These are phyloP conservation scores for Pelobates cultripes DNA, from an alignment of 2,797 vertebrate genomes.

Conservation along the genomic window DNA sequence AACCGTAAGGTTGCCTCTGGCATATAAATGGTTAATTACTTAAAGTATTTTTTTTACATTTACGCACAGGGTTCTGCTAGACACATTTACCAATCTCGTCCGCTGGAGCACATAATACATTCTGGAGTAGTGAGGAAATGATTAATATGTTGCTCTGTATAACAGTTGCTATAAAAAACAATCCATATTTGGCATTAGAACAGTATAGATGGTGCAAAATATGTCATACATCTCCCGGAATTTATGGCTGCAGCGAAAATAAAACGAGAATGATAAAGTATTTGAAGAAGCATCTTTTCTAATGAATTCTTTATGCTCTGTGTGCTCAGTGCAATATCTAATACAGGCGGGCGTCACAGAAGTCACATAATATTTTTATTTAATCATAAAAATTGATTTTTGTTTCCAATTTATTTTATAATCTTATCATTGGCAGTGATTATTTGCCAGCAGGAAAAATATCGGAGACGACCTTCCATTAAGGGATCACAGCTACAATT, in stretches of 20 bases:
- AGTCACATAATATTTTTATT: slow-evolving; percentile 37
- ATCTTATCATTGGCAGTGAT: slow-evolving; percentile 22
- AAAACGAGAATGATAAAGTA: slow-evolving; percentile 48
- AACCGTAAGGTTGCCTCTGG: no score
- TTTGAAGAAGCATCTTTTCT: slow-evolving; percentile 33
- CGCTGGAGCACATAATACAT: slow-evolving; percentile 43
- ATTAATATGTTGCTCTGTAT: slow-evolving; percentile 53
- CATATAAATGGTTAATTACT: no score
- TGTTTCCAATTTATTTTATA: slow-evolving; percentile 44
- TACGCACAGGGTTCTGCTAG: background rate
- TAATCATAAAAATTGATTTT: slow-evolving; percentile 43
- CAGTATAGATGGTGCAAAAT: slow-evolving; percentile 46
- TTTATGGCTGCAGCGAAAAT: slow-evolving; percentile 44
- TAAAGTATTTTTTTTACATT: slow-evolving; percentile 15
- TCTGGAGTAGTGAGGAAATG: slow-evolving; percentile 40
- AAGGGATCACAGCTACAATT: slow-evolving; percentile 30
- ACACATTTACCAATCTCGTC: slow-evolving; percentile 35
- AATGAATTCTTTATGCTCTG: slow-evolving; percentile 36
- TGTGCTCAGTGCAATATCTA: slow-evolving; percentile 23
- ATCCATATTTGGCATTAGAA: slow-evolving; percentile 47
- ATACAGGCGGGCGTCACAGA: slow-evolving; percentile 10
- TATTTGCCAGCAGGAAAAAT: slow-evolving; percentile 32
- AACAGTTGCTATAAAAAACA: slow-evolving; percentile 43
- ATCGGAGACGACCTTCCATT: slow-evolving; percentile 18
- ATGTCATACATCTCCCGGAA: slow-evolving; percentile 39